phyloP scores from a whole-genome alignment of 2,888 invertebrate species.

The Erebia epiphron region DNA sequence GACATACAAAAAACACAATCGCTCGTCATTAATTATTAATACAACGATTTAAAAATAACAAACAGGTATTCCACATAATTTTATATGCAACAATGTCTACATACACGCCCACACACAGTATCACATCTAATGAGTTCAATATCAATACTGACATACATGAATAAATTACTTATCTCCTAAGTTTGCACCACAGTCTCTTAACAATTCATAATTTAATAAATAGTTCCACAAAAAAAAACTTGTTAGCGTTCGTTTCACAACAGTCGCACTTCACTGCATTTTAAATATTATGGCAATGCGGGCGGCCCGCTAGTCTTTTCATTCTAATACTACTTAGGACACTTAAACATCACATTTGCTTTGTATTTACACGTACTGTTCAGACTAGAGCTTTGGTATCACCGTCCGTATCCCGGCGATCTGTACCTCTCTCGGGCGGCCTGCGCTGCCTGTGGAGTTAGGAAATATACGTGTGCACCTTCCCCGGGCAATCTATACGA shows the following conservation, averaged over 20 bases:
- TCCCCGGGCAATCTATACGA: constrained; percentile 89
- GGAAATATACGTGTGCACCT: constrained; percentile 90
- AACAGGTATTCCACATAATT: constrained; percentile 51
- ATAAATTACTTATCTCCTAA: constrained; percentile 76
- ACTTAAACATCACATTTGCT: constrained; percentile 82
- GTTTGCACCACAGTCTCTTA: constrained; percentile 77
- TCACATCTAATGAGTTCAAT: constrained; percentile 72
- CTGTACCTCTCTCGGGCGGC: constrained; percentile 64
- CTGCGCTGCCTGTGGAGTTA: constrained; percentile 85
- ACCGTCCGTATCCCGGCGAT: constrained; percentile 72
- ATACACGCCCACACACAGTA: constrained; percentile 56
- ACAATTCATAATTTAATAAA: constrained; percentile 77
- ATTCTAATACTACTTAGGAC: constrained; percentile 79
- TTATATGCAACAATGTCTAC: constrained; percentile 56
- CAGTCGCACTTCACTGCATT: constrained; percentile 57
- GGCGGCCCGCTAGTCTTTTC: constrained; percentile 72
- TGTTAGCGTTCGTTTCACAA: constrained; percentile 60
- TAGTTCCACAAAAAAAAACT: constrained; percentile 57
- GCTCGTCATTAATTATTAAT: constrained; percentile 55
- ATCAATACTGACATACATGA: constrained; percentile 80
- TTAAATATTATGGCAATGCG: constrained; percentile 80
- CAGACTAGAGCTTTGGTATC: constrained; percentile 81
- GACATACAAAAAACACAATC: constrained; percentile 68
- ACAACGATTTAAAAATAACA: constrained; percentile 60
- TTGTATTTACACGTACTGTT: constrained; percentile 75